Percentiles rank a stretch among this genome's conserved stretches.
Evolutionary conservation across 2,797 vertebrate genomes (phyloP).

Genomic region (Oreochromis grahami): DNA sequence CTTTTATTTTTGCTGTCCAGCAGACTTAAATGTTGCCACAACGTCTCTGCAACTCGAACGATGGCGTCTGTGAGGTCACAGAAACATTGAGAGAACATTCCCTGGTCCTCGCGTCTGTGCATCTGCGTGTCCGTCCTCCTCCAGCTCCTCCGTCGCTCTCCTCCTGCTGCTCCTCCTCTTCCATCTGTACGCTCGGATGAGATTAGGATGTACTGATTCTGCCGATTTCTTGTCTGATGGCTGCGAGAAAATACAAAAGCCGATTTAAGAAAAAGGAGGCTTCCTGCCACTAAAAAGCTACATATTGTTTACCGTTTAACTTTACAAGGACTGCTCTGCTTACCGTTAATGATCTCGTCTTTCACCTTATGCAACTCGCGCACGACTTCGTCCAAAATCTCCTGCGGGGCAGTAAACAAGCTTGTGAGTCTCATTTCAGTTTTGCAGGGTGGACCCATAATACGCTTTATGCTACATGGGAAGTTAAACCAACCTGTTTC

Average conservation of each 20-base stretch:
- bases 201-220: slow-evolving; percentile 93
- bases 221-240: slow-evolving; percentile 97
- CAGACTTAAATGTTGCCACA: slow-evolving; percentile 83
- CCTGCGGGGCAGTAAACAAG: slow-evolving; percentile 69
- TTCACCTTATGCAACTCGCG: slow-evolving; percentile 98
- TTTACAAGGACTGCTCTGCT: slow-evolving; percentile 40
- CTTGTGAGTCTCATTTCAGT: not conserved
- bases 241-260: slow-evolving; percentile 50
- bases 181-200: slow-evolving; percentile 50
- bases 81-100: slow-evolving; percentile 78
- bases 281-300: not conserved
- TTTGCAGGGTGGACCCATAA: not conserved
- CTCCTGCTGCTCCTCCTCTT: slow-evolving; percentile 33
- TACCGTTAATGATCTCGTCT: slow-evolving; percentile 98
- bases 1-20: slow-evolving; percentile 71
- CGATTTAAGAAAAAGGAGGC: not conserved
- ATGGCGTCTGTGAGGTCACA: slow-evolving; percentile 66
- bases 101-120: slow-evolving; percentile 72
- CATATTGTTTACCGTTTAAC: not conserved
- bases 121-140: slow-evolving; percentile 72
- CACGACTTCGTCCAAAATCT: slow-evolving; percentile 98
- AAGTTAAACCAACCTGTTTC: slow-evolving; percentile 87
- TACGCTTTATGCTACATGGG: not conserved
- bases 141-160: slow-evolving; percentile 62
- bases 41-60: slow-evolving; percentile 76